phyloP scores from a whole-genome alignment of 2,113 vertebrate species.

The Entomyzon cyanotis region DNA sequence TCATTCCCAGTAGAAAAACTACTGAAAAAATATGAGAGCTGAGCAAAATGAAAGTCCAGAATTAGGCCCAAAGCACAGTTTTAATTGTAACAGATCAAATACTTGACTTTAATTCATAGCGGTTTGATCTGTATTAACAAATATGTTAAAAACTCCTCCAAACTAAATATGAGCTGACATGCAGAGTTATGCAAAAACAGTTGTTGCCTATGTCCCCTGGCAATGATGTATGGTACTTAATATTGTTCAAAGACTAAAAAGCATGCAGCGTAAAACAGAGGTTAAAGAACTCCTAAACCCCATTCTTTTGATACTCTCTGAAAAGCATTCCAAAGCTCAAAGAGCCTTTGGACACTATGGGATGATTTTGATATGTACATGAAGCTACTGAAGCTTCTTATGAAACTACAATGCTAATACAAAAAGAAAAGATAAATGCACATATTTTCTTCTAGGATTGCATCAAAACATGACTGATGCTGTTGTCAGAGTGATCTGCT shows the following conservation, averaged over 20 bases:
- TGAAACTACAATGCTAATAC: background rate
- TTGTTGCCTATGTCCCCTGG: background rate
- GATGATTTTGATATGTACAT: background rate
- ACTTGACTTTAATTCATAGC: slow-evolving; percentile 16
- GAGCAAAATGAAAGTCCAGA: background rate
- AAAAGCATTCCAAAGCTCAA: slow-evolving; percentile 35
- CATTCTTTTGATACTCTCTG: background rate
- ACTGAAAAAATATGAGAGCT: background rate
- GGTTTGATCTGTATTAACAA: slow-evolving; percentile 18
- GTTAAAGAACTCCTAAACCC: slow-evolving; percentile 10
- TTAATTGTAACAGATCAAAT: background rate
- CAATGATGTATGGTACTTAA: background rate
- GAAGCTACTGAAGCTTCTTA: slow-evolving; percentile 37
- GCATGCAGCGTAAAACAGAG: background rate
- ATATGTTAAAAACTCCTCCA: background rate
- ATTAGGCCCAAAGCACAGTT: background rate
- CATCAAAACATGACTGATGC: background rate
- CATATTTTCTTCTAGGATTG: slow-evolving; percentile 23
- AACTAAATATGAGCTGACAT: background rate
- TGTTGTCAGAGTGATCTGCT: slow-evolving; percentile 25
- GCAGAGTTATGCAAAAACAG: slow-evolving; percentile 38
- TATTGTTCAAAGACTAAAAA: slow-evolving; percentile 33
- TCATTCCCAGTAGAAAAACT: background rate
- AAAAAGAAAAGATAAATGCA: background rate
- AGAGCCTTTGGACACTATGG: background rate